These are phyloP conservation scores for Sclerurus mexicanus DNA, from an alignment of 2,113 vertebrate species.

Conservation along the genomic window DNA sequence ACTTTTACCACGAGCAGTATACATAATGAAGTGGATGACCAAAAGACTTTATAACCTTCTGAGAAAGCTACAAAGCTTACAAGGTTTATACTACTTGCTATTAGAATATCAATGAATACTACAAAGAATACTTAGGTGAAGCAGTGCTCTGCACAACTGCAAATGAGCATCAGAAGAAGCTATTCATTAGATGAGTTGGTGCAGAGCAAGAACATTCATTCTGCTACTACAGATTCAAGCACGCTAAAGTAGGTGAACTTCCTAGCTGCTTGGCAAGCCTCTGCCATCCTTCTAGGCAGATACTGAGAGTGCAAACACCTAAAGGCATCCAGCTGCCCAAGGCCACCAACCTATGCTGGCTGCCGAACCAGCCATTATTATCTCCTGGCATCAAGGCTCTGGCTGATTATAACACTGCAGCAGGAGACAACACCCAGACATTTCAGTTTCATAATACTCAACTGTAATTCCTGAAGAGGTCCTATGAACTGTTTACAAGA, in stretches of 20 bases:
- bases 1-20: not conserved
- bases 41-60: not conserved
- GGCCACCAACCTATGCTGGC: not conserved
- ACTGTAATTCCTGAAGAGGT: not conserved
- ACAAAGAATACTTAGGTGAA: not conserved
- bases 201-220: not conserved
- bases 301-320: not conserved
- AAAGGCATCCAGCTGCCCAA: not conserved
- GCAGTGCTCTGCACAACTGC: not conserved
- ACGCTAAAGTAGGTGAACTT: not conserved
- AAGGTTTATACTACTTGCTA: not conserved
- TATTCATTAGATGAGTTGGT: not conserved
- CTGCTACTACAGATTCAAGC: not conserved
- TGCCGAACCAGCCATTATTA: not conserved
- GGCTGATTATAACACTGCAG: not conserved
- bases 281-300: not conserved
- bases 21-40: not conserved
- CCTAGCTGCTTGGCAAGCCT: not conserved
- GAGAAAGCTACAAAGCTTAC: not conserved
- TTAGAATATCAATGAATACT: not conserved
- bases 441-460: not conserved
- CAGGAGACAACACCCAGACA: conserved; percentile 25
- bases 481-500: not conserved
- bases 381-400: conserved; percentile 6
- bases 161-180: not conserved